These are phyloP conservation scores for Chaetodon trifascialis DNA, from an alignment of 2,113 vertebrate genomes.

Conservation along the genomic window DNA sequence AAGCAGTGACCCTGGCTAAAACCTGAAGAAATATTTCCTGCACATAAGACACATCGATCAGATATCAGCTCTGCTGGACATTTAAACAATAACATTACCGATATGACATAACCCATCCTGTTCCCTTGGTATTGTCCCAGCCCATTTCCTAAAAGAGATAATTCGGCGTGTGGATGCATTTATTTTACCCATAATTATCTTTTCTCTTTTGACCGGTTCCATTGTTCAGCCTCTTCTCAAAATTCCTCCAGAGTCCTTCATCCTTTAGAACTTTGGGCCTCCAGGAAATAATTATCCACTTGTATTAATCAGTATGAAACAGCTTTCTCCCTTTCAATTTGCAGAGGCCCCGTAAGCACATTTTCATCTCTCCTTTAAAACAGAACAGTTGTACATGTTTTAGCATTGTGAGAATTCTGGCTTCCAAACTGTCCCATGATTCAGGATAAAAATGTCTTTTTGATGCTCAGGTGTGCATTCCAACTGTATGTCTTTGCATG, in stretches of 20 bases:
- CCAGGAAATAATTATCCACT: background rate
- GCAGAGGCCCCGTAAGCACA: background rate
- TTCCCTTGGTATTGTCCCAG: slow-evolving; percentile 35
- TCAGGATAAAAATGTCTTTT: too few species aligned
- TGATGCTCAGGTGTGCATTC: slow-evolving; percentile 4
- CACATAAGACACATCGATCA: slow-evolving; percentile 30
- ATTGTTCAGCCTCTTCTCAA: slow-evolving; percentile 6
- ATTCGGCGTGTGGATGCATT: slow-evolving; percentile 39
- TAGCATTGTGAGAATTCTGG: background rate
- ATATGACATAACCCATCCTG: slow-evolving; percentile 37
- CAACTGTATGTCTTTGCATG: background rate
- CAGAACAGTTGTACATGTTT: background rate
- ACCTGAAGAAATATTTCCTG: slow-evolving; percentile 22
- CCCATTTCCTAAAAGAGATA: slow-evolving; percentile 50
- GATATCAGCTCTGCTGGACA: slow-evolving; percentile 30
- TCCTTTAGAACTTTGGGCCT: background rate
- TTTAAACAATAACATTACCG: slow-evolving; percentile 36
- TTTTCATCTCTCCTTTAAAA: background rate
- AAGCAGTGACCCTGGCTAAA: background rate
- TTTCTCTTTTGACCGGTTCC: background rate
- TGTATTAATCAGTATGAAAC: background rate
- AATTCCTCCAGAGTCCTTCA: background rate
- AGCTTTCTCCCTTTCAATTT: background rate
- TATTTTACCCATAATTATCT: slow-evolving; percentile 40
- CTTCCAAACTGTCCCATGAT: too few species aligned